Conservation (phyloP, 2,113 vertebrate genomes). For the Festucalex cinctus region DNA sequence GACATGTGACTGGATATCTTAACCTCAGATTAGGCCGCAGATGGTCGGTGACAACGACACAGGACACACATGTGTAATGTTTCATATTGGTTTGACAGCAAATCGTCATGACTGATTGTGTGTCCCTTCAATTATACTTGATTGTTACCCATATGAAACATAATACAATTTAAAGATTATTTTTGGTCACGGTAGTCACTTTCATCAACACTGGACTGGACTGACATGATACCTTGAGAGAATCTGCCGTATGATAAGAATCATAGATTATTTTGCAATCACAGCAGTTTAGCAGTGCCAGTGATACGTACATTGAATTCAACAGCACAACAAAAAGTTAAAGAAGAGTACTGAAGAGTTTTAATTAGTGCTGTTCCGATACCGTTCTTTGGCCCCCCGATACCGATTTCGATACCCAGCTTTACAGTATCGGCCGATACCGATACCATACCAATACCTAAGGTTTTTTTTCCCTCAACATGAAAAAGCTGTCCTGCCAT, state of each 20-base stretch:
- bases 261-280: neutral
- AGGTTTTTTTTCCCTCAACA: no score
- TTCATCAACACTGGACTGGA: neutral
- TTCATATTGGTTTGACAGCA: neutral
- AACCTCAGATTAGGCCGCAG: constrained; percentile 44
- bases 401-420: no score
- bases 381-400: no score
- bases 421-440: no score
- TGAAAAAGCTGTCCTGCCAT: no score
- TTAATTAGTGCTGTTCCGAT: no score
- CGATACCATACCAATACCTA: no score
- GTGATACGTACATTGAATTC: neutral
- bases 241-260: neutral
- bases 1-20: constrained; percentile 6
- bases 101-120: neutral
- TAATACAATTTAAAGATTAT: no score
- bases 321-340: constrained; percentile 1
- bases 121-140: neutral
- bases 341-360: neutral
- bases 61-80: neutral
- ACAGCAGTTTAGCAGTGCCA: neutral
- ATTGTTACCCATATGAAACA: neutral
- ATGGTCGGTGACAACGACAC: constrained; percentile 32
- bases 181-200: no score
- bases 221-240: neutral